Base-by-base conservation (phyloP, 2,113 vertebrate species). In the Panurus biarmicus region DNA sequence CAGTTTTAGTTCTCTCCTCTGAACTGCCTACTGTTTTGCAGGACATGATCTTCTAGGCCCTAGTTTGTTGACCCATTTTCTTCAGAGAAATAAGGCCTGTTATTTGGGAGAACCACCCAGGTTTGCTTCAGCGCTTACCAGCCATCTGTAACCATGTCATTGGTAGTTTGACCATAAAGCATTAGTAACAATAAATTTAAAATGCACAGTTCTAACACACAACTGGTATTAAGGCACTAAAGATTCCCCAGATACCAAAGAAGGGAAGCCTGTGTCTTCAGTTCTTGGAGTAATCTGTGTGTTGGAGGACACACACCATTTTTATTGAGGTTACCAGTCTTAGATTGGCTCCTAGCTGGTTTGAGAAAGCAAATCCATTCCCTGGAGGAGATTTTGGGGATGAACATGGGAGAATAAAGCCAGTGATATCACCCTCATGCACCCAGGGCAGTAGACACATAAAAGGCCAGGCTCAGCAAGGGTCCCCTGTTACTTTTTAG, bases 171-270 rank as follows among this genome's bases (percentile, higher is more conserved):
- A 51, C 17, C 18, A 45, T 10, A 58, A 78, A 62, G 11, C 14
- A 42, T 33, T 13, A 82, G 14, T 36, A 40, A 78, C 1, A 1
- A 17, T 23, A 67, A 5, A 22, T 54, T 42, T 64, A 47, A 29
- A 14, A 25, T 20, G 28, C 12, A 7, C 2, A 58, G 33, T 31
- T 47, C 5, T 2, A 51, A 17, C 3, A 13, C 1, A 1, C 0
- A 4, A 7, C 22, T 26, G 35, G 33, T 35, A 42, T 11, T 0
- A 0, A 65, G n/a, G 16, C 23, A 19, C 26, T 29, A 7, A 26
- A 76, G 19, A 7, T 44, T 51, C 21, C 16, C 6, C 28, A 62
- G 25, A 25, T 31, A 22, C 8, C 29, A 82, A 4, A 0, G 1
- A 5, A 11, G 7, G 20, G 6, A 73, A 64, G 14, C 16, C 10